phyloP scores from a whole-genome alignment of 2,888 invertebrate species.

The Anaspis maculata region DNA sequence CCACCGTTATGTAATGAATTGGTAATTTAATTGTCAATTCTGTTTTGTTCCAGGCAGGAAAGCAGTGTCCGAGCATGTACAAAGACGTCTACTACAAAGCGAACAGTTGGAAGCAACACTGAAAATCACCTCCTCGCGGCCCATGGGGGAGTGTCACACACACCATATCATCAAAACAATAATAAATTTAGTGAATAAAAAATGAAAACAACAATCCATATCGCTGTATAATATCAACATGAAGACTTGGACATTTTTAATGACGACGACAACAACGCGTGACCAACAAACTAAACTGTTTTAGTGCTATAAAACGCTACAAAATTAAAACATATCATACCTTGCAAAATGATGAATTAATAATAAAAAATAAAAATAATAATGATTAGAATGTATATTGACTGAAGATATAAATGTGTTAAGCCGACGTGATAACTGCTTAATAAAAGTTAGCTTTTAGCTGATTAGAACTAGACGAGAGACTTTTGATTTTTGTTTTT shows the following conservation, averaged over 20 bases:
- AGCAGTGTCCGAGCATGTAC: slow-evolving; percentile 87
- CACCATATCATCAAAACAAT: slow-evolving; percentile 3
- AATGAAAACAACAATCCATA: slow-evolving; percentile 14
- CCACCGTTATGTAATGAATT: too few species aligned
- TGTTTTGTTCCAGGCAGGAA: slow-evolving; percentile 57
- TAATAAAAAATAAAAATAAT: slow-evolving; percentile 4
- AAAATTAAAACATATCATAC: slow-evolving; percentile 36
- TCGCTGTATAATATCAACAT: slow-evolving; percentile 11
- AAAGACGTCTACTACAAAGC: slow-evolving; percentile 89
- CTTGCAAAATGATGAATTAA: slow-evolving; percentile 27
- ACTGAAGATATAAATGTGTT: slow-evolving; percentile 27
- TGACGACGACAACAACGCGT: too few species aligned
- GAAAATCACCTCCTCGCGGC: slow-evolving; percentile 26
- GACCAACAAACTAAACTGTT: slow-evolving; percentile 25
- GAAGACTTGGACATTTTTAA: slow-evolving; percentile 17
- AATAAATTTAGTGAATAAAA: slow-evolving; percentile 10
- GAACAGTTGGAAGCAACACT: slow-evolving; percentile 83
- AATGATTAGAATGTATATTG: slow-evolving; percentile 14
- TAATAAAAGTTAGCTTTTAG: slow-evolving; percentile 25
- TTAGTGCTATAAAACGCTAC: slow-evolving; percentile 18
- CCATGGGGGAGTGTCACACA: slow-evolving; percentile 6
- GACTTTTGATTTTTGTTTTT: slow-evolving; percentile 7
- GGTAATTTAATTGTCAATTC: too few species aligned
- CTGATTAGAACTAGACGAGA: slow-evolving; percentile 8
- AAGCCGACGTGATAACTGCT: slow-evolving; percentile 29